Conservation (phyloP, 2,888 invertebrate species). For the Hesperia comma region DNA sequence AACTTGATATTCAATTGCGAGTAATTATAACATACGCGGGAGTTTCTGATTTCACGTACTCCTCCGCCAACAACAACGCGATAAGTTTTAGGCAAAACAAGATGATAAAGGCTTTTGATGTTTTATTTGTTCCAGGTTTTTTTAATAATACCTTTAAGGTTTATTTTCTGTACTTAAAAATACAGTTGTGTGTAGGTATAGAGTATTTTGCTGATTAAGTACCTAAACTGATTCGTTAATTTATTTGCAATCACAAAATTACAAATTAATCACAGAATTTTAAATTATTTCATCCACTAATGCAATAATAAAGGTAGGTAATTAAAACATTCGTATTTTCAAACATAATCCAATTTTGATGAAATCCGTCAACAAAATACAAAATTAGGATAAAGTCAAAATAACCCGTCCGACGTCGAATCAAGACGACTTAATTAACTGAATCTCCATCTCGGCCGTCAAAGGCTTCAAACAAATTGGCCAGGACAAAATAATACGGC, state of each 20-base stretch:
- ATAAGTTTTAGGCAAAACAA: slow-evolving; percentile 7
- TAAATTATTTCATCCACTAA: not conserved
- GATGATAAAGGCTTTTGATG: not conserved
- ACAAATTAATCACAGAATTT: not conserved
- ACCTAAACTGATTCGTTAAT: no score
- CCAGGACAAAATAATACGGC: slow-evolving; percentile 77
- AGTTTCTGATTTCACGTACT: slow-evolving; percentile 13
- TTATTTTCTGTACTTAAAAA: no score
- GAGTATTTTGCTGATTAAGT: no score
- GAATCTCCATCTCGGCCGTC: slow-evolving; percentile 68
- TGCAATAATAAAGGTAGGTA: not conserved
- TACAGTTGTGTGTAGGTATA: no score
- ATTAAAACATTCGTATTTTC: not conserved
- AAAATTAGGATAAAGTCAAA: slow-evolving; percentile 39
- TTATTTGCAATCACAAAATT: not conserved
- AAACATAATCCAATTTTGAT: slow-evolving; percentile 21
- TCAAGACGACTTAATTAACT: slow-evolving; percentile 70
- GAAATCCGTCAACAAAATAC: slow-evolving; percentile 21
- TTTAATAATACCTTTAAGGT: no score
- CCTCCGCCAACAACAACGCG: slow-evolving; percentile 7
- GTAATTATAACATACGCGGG: slow-evolving; percentile 54
- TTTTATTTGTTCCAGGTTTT: no score
- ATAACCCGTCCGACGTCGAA: slow-evolving; percentile 50
- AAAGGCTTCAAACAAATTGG: slow-evolving; percentile 81
- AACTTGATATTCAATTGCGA: slow-evolving; percentile 54